These are phyloP conservation scores for Cephalotes varians DNA, from an alignment of 2,888 invertebrate species.

Conservation along the genomic window DNA sequence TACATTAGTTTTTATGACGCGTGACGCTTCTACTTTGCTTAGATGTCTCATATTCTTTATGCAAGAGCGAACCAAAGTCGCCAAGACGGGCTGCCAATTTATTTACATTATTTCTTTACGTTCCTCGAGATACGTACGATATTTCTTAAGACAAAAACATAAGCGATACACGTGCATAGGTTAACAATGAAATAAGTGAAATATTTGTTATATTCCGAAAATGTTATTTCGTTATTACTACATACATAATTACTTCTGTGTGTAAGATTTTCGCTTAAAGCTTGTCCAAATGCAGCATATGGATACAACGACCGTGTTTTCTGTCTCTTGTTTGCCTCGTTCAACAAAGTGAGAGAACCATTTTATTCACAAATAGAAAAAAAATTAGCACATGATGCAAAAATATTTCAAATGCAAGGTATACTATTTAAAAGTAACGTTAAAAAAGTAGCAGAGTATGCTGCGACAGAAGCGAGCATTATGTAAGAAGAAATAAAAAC, in stretches of 20 bases:
- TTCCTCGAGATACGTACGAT: too few relatives aligned
- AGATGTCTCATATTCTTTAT: constrained; percentile 29
- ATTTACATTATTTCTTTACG: constrained; percentile 10
- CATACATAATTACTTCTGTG: not conserved
- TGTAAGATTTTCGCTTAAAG: not conserved
- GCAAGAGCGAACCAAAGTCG: constrained; percentile 28
- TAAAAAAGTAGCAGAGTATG: not conserved
- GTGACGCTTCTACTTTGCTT: constrained; percentile 32
- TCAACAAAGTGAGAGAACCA: not conserved
- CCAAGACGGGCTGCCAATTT: constrained; percentile 28
- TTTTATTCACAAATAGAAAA: not conserved
- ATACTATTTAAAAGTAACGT: not conserved
- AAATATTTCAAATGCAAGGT: not conserved
- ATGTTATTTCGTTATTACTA: not conserved
- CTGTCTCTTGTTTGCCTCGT: not conserved
- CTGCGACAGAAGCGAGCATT: not conserved
- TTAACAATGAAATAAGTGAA: not conserved
- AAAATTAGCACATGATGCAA: not conserved
- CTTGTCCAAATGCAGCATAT: not conserved
- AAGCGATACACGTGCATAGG: not conserved
- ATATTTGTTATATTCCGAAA: not conserved
- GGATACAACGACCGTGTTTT: not conserved
- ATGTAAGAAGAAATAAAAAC: not conserved
- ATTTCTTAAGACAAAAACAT: not conserved
- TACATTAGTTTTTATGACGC: constrained; percentile 43